Percentiles rank a stretch among this genome's conserved stretches.
Evolutionary conservation across 2,113 vertebrate species (phyloP).

Genomic region (Oxyruncus cristatus): DNA sequence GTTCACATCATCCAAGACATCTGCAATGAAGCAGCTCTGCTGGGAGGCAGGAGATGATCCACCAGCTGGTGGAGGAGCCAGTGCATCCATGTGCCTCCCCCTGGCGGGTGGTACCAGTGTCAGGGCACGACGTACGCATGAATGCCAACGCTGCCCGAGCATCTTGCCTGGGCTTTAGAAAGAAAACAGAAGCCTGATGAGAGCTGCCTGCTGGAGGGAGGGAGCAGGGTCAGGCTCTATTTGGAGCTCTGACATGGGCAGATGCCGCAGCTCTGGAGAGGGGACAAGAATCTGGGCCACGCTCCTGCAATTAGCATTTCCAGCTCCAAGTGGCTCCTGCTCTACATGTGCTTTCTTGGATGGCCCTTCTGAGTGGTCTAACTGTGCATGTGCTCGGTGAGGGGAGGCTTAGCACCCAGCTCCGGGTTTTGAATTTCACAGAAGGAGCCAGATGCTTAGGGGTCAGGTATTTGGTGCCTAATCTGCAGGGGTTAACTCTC

Average conservation of each 20-base stretch:
- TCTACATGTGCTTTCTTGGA: slow-evolving; percentile 39
- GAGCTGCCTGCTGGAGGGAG: neutral
- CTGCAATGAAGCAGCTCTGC: neutral
- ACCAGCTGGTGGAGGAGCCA: neutral
- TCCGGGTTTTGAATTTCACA: slow-evolving; percentile 44
- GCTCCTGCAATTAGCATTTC: slow-evolving; percentile 57
- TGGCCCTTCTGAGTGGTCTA: slow-evolving; percentile 43
- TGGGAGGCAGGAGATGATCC: neutral
- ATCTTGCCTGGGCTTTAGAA: slow-evolving; percentile 8
- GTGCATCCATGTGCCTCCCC: neutral
- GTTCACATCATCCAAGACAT: neutral
- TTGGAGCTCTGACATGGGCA: slow-evolving; percentile 5
- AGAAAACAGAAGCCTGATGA: neutral
- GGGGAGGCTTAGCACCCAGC: slow-evolving; percentile 40
- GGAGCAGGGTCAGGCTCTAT: slow-evolving; percentile 9
- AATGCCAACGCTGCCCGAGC: neutral
- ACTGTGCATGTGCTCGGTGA: neutral
- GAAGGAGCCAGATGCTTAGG: slow-evolving; percentile 41
- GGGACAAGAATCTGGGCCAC: slow-evolving; percentile 32
- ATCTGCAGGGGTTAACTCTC: neutral
- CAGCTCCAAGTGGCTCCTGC: slow-evolving; percentile 15
- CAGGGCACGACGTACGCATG: neutral
- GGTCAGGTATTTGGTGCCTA: slow-evolving; percentile 14
- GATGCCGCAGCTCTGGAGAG: slow-evolving; percentile 6
- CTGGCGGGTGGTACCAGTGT: fast-evolving